phyloP scores from a whole-genome alignment of 2,888 invertebrate genomes.

The Drosophila mimica region DNA sequence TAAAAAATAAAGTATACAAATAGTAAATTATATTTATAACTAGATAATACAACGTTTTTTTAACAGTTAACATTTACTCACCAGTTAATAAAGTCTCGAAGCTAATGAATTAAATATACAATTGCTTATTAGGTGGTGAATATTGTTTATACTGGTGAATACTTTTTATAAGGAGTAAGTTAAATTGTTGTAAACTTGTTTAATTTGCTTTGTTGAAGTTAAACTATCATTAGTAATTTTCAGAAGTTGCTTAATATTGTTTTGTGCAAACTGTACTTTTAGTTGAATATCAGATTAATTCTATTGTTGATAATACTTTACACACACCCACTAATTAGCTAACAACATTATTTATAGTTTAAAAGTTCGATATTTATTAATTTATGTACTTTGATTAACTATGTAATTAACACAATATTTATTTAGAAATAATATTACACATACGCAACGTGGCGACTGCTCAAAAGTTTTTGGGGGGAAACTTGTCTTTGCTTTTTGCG shows the following conservation, averaged over 20 bases:
- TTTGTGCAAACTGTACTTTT: slow-evolving; percentile 30
- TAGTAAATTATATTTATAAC: not conserved
- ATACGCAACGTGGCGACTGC: slow-evolving; percentile 41
- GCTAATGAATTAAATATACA: no score
- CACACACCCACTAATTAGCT: slow-evolving; percentile 1
- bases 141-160: not conserved
- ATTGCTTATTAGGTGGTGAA: not conserved
- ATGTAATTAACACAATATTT: not conserved
- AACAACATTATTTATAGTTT: not conserved
- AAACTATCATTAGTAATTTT: not conserved
- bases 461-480: not conserved
- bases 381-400: slow-evolving; percentile 2
- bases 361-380: slow-evolving; percentile 1
- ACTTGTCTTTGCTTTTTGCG: slow-evolving; percentile 6
- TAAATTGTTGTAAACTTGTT: not conserved
- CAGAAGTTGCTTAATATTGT: not conserved
- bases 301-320: not conserved
- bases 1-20: not conserved
- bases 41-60: not conserved
- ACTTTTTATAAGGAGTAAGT: not conserved
- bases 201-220: not conserved
- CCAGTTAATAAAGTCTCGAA: not conserved
- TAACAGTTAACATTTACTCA: not conserved
- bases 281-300: not conserved
- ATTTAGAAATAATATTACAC: slow-evolving; percentile 8